phyloP scores from a whole-genome alignment of 2,797 vertebrate species.

The Natrix natrix region DNA sequence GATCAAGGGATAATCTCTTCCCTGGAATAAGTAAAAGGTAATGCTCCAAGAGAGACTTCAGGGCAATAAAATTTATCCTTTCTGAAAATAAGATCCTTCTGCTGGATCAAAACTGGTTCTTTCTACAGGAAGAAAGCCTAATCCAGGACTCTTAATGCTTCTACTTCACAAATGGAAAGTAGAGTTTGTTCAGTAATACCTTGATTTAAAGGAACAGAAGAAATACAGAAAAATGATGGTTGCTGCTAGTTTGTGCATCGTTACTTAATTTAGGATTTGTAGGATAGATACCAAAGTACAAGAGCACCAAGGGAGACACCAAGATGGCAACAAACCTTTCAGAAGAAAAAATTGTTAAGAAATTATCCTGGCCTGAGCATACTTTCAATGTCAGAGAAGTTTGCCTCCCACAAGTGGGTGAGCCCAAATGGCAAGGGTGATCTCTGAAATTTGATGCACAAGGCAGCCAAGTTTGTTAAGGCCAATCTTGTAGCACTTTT shows the following conservation, averaged over 20 bases:
- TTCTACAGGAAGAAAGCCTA: not conserved
- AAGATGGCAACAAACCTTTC: not conserved
- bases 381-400: not conserved
- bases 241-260: not conserved
- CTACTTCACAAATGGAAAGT: not conserved
- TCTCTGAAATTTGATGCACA: not conserved
- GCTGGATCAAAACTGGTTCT: not conserved
- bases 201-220: not conserved
- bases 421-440: not conserved
- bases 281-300: not conserved
- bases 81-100: not conserved
- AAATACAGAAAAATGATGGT: not conserved
- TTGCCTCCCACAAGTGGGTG: not conserved
- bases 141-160: not conserved
- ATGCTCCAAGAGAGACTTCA: not conserved
- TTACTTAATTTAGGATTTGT: not conserved
- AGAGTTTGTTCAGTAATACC: not conserved
- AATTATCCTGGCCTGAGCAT: not conserved
- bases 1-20: not conserved
- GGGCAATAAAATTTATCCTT: not conserved
- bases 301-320: not conserved
- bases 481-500: not conserved
- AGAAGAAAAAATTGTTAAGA: not conserved
- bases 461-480: not conserved
- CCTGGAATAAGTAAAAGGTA: not conserved